Evolutionary conservation across 2,888 invertebrate genomes (phyloP).

Genomic region (Mactromeris polynyma): DNA sequence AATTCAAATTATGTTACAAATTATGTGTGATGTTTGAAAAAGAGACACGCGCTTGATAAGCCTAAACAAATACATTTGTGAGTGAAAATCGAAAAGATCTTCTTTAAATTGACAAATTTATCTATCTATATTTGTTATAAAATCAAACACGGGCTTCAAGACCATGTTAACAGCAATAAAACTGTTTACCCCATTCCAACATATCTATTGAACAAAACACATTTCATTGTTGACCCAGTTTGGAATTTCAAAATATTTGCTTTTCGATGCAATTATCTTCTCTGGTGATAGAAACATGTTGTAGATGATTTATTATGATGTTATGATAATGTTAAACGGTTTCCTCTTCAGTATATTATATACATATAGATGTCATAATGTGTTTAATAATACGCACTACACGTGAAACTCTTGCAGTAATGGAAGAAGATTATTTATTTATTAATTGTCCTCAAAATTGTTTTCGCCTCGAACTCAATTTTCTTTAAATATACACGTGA

Average conservation of each 20-base stretch:
- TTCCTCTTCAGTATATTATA: neutral
- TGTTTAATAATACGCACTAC: neutral
- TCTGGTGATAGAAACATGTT: slow-evolving; percentile 4
- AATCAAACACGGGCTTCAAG: slow-evolving; percentile 50
- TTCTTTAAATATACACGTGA: too few species aligned
- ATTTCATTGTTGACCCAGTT: slow-evolving; percentile 34
- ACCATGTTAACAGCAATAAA: slow-evolving; percentile 50
- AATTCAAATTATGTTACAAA: slow-evolving; percentile 42
- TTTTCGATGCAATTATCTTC: slow-evolving; percentile 24
- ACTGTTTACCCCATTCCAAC: slow-evolving; percentile 56
- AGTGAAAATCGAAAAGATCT: slow-evolving; percentile 62
- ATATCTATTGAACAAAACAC: slow-evolving; percentile 49
- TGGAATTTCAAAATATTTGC: slow-evolving; percentile 63
- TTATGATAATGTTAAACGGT: slow-evolving; percentile 15
- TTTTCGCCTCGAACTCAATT: too few species aligned
- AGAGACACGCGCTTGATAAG: slow-evolving; percentile 60
- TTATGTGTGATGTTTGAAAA: slow-evolving; percentile 41
- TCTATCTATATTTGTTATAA: slow-evolving; percentile 61
- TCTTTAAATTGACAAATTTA: slow-evolving; percentile 68
- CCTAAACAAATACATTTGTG: slow-evolving; percentile 62
- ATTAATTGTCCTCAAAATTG: too few species aligned
- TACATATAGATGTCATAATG: neutral
- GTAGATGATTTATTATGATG: slow-evolving; percentile 4
- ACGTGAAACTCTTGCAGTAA: neutral
- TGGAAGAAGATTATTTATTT: too few species aligned